phyloP scores from a whole-genome alignment of 2,888 invertebrate genomes.

The Leptinotarsa rubiginosa region DNA sequence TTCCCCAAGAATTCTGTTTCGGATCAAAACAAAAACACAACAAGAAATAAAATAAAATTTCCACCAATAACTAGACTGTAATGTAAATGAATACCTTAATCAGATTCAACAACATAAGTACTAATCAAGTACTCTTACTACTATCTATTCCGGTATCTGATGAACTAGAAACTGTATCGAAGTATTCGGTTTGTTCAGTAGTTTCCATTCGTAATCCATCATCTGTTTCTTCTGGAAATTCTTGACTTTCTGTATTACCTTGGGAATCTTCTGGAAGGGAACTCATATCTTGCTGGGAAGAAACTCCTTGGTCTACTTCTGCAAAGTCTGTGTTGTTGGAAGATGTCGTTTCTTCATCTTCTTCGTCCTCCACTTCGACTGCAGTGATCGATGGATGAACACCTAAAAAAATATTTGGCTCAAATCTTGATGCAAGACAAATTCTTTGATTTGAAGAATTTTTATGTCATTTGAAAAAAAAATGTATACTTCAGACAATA shows the following conservation, averaged over 20 bases:
- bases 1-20: too few relatives aligned
- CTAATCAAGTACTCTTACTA: conserved; percentile 9
- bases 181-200: conserved; percentile 42
- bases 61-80: not conserved
- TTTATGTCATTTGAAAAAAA: not conserved
- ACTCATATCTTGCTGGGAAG: conserved; percentile 49
- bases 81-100: not conserved
- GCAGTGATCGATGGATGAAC: conserved; percentile 63
- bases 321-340: conserved; percentile 54
- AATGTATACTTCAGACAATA: too few relatives aligned
- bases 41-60: not conserved
- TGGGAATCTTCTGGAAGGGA: conserved; percentile 52
- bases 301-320: conserved; percentile 52
- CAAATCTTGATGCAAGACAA: not conserved
- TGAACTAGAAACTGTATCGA: conserved; percentile 47
- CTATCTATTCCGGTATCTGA: conserved; percentile 28
- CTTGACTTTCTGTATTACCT: conserved; percentile 11
- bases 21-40: too few relatives aligned
- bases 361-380: conserved; percentile 58
- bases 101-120: not conserved
- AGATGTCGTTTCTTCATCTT: conserved; percentile 42
- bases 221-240: conserved; percentile 13
- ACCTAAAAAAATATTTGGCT: conserved; percentile 49
- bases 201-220: conserved; percentile 7
- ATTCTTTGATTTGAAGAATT: too few relatives aligned